Conservation (phyloP, 2,797 vertebrate species). For the Orientallactaga sibirica region DNA sequence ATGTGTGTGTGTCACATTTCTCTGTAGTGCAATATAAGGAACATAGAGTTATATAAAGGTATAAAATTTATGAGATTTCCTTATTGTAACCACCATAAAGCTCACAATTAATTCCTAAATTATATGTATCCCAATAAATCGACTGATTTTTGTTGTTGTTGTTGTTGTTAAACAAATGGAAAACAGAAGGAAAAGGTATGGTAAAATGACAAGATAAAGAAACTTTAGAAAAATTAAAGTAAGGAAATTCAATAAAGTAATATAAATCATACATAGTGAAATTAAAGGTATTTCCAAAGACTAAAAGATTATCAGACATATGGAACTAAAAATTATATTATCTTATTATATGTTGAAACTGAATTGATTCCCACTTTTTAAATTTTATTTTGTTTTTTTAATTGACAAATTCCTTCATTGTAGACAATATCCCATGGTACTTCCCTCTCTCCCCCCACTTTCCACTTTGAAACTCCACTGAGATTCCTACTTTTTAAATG, state of each 20-base stretch:
- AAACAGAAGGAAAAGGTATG: neutral
- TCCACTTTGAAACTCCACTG: too few species aligned
- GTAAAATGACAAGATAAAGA: neutral
- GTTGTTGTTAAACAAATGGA: neutral
- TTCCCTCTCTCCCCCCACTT: too few species aligned
- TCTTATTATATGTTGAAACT: conserved; percentile 58
- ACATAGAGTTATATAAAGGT: neutral
- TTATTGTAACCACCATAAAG: neutral
- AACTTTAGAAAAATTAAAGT: neutral
- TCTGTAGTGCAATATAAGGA: neutral
- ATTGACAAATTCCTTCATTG: too few species aligned
- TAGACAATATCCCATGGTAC: too few species aligned
- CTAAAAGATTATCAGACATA: neutral
- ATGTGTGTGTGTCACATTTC: too few species aligned
- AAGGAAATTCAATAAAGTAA: neutral
- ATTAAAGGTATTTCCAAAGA: neutral
- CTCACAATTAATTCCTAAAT: neutral
- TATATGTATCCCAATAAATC: neutral
- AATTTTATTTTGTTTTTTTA: neutral
- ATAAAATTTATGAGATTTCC: neutral
- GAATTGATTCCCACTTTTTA: conserved; percentile 55
- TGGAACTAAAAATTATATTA: conserved; percentile 43
- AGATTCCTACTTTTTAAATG: conserved; percentile 22
- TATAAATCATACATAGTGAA: conserved; percentile 1
- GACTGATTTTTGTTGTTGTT: neutral